A percentile compares a stretch with the other conserved stretches of the same genome.
Conservation (phyloP, 2,113 vertebrate species). For the Eptesicus fuscus region DNA sequence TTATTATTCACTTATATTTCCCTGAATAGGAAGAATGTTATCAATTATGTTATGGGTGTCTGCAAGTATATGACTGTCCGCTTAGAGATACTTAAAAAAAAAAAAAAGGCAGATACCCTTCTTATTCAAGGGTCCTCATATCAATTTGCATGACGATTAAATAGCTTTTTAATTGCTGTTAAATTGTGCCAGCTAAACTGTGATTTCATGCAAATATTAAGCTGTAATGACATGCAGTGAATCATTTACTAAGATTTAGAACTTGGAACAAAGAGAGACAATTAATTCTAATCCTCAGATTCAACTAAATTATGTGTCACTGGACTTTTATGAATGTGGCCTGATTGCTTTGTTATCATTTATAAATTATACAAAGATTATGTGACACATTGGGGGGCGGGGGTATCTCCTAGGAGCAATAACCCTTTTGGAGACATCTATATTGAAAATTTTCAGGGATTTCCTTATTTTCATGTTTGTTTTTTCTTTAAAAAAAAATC, state of each 20-base stretch:
- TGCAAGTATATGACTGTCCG: slow-evolving; percentile 66
- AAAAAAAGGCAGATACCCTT: slow-evolving; percentile 74
- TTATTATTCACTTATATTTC: slow-evolving; percentile 61
- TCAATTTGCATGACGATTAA: slow-evolving; percentile 90
- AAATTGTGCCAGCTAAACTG: slow-evolving; percentile 95
- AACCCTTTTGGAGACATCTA: slow-evolving; percentile 73
- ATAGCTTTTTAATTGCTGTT: slow-evolving; percentile 96
- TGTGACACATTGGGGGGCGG: slow-evolving; percentile 58
- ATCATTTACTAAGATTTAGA: slow-evolving; percentile 92
- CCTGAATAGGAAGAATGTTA: slow-evolving; percentile 61
- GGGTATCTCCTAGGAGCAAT: slow-evolving; percentile 69
- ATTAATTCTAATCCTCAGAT: slow-evolving; percentile 91
- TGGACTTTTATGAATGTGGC: slow-evolving; percentile 83
- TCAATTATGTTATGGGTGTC: slow-evolving; percentile 64
- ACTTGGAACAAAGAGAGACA: slow-evolving; percentile 90
- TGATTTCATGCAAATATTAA: slow-evolving; percentile 98
- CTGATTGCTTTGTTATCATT: slow-evolving; percentile 86
- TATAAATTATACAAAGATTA: slow-evolving; percentile 84
- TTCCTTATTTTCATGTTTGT: slow-evolving; percentile 64
- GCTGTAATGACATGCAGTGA: slow-evolving; percentile 93
- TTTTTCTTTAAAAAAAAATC: slow-evolving; percentile 54
- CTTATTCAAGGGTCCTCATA: slow-evolving; percentile 80
- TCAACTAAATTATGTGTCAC: slow-evolving; percentile 85
- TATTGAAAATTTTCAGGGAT: slow-evolving; percentile 64
- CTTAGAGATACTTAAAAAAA: slow-evolving; percentile 70